Percentiles rank a stretch among this genome's conserved stretches.
Conservation (phyloP, 2,888 invertebrate species). For the Hololepta plana region DNA sequence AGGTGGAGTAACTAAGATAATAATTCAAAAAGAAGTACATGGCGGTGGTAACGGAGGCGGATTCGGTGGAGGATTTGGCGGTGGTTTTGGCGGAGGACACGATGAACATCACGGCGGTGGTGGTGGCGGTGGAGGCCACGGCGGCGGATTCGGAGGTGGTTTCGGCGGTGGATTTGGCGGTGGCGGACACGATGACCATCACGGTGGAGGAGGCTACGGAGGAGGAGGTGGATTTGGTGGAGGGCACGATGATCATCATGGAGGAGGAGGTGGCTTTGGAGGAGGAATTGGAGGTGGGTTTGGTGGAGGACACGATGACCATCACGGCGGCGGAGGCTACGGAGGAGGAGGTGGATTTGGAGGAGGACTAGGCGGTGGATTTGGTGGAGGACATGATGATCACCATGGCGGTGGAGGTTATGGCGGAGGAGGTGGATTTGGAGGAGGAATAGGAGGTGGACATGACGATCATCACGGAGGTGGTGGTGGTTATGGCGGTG, state of each 20-base stretch:
- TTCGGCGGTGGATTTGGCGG: conserved; percentile 15
- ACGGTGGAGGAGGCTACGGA: conserved; percentile 12
- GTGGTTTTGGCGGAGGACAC: conserved; percentile 8
- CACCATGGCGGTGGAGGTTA: conserved; percentile 12
- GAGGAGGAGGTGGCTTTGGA: conserved; percentile 14
- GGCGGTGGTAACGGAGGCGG: conserved; percentile 9
- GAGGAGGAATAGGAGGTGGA: conserved; percentile 19
- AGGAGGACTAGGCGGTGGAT: conserved; percentile 18
- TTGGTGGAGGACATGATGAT: conserved; percentile 13
- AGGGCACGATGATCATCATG: conserved; percentile 6
- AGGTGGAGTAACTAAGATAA: conserved; percentile 8
- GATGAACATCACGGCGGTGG: conserved; percentile 11
- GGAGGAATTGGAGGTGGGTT: conserved; percentile 11
- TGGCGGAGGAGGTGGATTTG: conserved; percentile 29
- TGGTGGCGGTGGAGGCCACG: conserved; percentile 7
- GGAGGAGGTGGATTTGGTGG: conserved; percentile 10
- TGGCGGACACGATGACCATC: conserved; percentile 2
- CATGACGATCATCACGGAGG: no score
- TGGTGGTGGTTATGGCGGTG: conserved; percentile 4
- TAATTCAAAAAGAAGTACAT: conserved; percentile 8
- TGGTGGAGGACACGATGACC: no score
- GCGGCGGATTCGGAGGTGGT: conserved; percentile 13
- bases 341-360: conserved; percentile 13
- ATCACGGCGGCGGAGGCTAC: conserved; percentile 11
- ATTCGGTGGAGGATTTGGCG: conserved; percentile 9